Evolutionary conservation across 2,797 vertebrate genomes (phyloP).

Genomic region (Aotus griseimembra): DNA sequence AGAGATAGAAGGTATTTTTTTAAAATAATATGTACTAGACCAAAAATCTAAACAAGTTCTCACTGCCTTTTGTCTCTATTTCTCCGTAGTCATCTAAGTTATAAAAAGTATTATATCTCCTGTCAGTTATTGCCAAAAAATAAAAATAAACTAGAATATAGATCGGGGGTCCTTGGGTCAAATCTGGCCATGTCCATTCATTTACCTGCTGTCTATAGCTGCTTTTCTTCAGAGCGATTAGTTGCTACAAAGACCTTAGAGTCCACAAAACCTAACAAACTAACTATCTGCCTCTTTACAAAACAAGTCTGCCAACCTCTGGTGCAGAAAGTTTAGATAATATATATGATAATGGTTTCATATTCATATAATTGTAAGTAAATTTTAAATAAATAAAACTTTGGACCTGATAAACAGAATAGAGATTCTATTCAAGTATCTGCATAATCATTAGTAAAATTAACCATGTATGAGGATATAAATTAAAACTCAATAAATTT

Average conservation of each 20-base stretch:
- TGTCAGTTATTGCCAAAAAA: not conserved
- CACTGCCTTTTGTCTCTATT: not conserved
- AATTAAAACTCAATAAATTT: not conserved
- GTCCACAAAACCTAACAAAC: not conserved
- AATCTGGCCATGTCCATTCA: not conserved
- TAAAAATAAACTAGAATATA: not conserved
- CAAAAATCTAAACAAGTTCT: not conserved
- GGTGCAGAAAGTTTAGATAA: not conserved
- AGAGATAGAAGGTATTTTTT: not conserved
- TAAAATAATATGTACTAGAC: not conserved
- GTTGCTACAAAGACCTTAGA: not conserved
- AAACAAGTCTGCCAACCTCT: not conserved
- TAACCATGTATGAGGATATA: not conserved
- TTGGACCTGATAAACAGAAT: not conserved
- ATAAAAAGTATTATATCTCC: not conserved
- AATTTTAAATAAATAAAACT: conserved; percentile 23
- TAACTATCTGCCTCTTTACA: not conserved
- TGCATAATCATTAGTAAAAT: not conserved
- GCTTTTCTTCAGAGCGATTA: not conserved
- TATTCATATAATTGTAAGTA: not conserved
- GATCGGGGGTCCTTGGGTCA: not conserved
- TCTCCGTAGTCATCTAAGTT: not conserved
- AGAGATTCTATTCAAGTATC: not conserved
- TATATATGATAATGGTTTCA: not conserved
- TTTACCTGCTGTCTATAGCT: not conserved